Base-by-base conservation (phyloP, 2,113 vertebrate genomes). In the Pterocles gutturalis region DNA sequence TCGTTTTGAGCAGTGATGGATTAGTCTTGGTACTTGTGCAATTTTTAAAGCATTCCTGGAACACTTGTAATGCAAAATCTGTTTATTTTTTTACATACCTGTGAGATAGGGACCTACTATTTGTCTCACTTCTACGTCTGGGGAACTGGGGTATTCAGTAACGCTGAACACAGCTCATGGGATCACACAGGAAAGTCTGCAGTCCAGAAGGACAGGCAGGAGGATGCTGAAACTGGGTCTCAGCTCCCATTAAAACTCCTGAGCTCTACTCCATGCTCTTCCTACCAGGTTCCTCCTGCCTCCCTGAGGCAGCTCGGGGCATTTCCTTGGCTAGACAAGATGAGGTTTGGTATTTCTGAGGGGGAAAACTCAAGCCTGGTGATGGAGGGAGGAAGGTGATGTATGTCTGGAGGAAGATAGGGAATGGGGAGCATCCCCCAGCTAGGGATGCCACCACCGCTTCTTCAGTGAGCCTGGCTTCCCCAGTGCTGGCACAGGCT, bases 41-140 rank as follows among this genome's bases (percentile, higher is more conserved):
- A 65, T 54, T 93, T 65, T 89, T 67, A 76, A 89, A 92, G 57
- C 80, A 54, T 93, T 83, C 53, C 48, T 92, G 38, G 66, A 84
- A 93, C 57, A 49, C 21, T 92, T 82, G 45, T 61, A 89, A 92
- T 89, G 60, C 53, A 83, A 80, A 89, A 78, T 45, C 11, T 67
- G 29, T 86, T 87, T 85, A 65, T 90, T 93, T 93, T 87, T 21
- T 36, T 67, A 46, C 72, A 46, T 78, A 75, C 61, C 76, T 84
- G 69, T 84, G 69, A 64, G 55, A 84, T 87, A 90, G 57, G 22
- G 64, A 55, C 69, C 17, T 81, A 18, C 33, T 41, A 2, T 82
- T 91, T 76, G 38, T 89, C 43, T 82, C 17, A 36, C 15, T 77
- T 81, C 6, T 41, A n/a, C 61, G 82, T 48, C 34, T 78, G 31